Conservation (phyloP, 2,113 vertebrate species). For the Tachysurus fulvidraco region DNA sequence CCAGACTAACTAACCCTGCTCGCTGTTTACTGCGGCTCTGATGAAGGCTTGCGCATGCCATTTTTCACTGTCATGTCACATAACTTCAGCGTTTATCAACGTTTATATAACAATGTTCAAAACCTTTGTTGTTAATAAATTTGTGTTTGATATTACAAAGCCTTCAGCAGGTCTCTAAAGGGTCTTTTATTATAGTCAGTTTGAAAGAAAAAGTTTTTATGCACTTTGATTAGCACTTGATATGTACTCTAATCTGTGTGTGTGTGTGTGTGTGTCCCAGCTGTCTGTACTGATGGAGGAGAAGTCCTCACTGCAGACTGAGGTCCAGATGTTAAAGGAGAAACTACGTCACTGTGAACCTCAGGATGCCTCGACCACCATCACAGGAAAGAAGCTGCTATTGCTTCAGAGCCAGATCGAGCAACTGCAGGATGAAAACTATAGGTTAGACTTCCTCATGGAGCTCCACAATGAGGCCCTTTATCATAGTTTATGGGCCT, state of each 20-base stretch:
- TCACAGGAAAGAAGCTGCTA: conserved; percentile 85
- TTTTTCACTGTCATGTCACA: no score
- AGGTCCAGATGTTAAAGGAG: conserved; percentile 74
- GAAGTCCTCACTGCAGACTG: conserved; percentile 73
- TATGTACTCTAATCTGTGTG: not conserved
- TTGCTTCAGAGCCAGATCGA: conserved; percentile 89
- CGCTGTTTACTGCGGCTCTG: not conserved
- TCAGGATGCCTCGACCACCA: conserved; percentile 65
- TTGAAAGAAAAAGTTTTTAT: no score
- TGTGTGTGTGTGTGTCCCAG: conserved; percentile 57
- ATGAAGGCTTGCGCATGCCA: not conserved
- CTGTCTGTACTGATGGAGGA: conserved; percentile 79
- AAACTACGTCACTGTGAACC: conserved; percentile 65
- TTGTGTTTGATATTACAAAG: not conserved
- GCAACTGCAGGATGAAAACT: conserved; percentile 90
- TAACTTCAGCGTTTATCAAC: not conserved
- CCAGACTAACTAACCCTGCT: not conserved
- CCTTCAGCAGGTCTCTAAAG: not conserved
- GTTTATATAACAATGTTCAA: not conserved
- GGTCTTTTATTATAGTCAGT: not conserved
- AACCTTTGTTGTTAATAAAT: no score
- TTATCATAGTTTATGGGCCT: not conserved
- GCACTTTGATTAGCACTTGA: not conserved
- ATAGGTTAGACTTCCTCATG: conserved; percentile 71
- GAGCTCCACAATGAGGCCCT: conserved; percentile 12